These are phyloP conservation scores for Coracias cyanogaster DNA, from an alignment of 2,797 vertebrate genomes.

Conservation along the genomic window DNA sequence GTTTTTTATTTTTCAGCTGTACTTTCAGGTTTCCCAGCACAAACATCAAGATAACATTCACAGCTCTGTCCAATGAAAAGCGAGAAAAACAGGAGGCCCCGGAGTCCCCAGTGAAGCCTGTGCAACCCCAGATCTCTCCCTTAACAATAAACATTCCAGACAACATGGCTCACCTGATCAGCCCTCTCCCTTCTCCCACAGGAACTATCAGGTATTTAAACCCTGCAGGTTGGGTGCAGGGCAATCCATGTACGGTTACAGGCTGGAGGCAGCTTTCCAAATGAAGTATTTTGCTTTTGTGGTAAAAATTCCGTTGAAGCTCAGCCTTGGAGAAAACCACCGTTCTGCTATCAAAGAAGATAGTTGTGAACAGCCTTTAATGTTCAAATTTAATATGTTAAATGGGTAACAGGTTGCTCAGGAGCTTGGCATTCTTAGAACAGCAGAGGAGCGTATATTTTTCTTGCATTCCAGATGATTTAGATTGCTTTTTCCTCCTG, in stretches of 20 bases:
- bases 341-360: not conserved
- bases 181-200: slow-evolving; percentile 94
- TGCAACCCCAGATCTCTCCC: slow-evolving; percentile 95
- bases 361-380: not conserved
- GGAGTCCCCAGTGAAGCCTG: slow-evolving; percentile 91
- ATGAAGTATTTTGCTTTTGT: not conserved
- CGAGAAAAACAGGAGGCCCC: slow-evolving; percentile 90
- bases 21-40: slow-evolving; percentile 99
- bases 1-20: slow-evolving; percentile 84
- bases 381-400: not conserved
- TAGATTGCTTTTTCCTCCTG: not conserved
- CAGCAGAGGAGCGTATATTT: not conserved
- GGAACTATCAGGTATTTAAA: slow-evolving; percentile 94
- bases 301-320: not conserved
- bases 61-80: slow-evolving; percentile 90
- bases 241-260: not conserved
- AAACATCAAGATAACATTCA: slow-evolving; percentile 98
- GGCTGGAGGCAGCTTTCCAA: not conserved
- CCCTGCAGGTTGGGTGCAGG: not conserved
- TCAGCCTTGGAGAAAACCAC: not conserved
- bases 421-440: not conserved
- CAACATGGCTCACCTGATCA: slow-evolving; percentile 96
- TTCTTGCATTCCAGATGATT: not conserved
- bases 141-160: slow-evolving; percentile 99
- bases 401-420: not conserved